A percentile compares a stretch with the other conserved stretches of the same genome.
phyloP scores from a whole-genome alignment of 2,113 vertebrate genomes.

The Crotalus viridis region DNA sequence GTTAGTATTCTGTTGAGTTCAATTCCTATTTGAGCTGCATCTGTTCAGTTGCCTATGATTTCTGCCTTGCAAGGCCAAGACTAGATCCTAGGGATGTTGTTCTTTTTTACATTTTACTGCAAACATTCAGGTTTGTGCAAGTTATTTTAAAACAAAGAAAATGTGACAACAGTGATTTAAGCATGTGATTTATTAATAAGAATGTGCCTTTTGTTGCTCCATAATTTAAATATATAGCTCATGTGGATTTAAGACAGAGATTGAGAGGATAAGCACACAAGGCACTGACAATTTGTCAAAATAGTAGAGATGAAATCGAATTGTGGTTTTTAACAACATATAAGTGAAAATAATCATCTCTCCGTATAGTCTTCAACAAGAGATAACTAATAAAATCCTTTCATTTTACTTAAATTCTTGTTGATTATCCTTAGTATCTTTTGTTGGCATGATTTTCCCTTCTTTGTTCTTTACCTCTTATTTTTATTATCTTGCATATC shows the following conservation, averaged over 20 bases:
- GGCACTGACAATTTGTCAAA: not conserved
- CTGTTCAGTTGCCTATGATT: not conserved
- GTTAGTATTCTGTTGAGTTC: conserved; percentile 3
- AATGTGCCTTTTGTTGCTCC: conserved; percentile 8
- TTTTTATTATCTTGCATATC: not conserved
- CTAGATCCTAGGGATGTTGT: not conserved
- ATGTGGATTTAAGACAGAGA: not conserved
- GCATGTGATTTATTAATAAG: not conserved
- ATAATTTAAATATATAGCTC: conserved; percentile 17
- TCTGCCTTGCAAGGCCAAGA: conserved; percentile 7
- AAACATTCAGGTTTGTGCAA: not conserved
- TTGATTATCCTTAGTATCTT: conserved; percentile 17
- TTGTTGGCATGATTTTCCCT: not conserved
- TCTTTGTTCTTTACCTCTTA: not conserved
- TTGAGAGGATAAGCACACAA: not conserved
- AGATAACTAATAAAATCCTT: not conserved
- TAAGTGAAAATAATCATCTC: not conserved
- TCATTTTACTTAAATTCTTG: not conserved
- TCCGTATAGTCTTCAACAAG: not conserved
- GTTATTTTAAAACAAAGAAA: conserved; percentile 27
- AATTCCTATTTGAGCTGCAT: conserved; percentile 1
- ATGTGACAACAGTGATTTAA: not conserved
- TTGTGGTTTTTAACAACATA: not conserved
- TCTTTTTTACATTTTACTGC: not conserved
- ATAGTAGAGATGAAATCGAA: not conserved